Evolutionary conservation across 2,888 invertebrate species (phyloP), one percentile per base, ranked within the genome.

Genomic region (Platycheirus albimanus): DNA sequence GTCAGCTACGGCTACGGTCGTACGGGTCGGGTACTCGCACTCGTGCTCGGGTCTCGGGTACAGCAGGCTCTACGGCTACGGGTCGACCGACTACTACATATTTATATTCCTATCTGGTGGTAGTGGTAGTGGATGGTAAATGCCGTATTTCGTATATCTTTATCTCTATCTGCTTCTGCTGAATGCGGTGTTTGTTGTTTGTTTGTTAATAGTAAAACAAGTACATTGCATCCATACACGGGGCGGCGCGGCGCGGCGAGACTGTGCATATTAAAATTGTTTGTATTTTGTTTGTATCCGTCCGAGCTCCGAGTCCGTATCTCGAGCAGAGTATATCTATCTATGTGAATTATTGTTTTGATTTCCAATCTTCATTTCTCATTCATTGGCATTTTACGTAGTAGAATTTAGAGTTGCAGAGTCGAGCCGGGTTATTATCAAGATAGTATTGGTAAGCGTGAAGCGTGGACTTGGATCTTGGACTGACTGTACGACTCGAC

Each of bases 341-440:
- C 43, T 43, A 66, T 76, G 70, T 54, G 80, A 81, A 66, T 66
- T 76, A 81, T 81, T 81, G 81, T 81, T 77, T 77, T 81, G 81
- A 81, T 77, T 81, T 77, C 71, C 71, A 71, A 76, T 76, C 61
- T 72, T 81, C 71, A 63, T 72, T 77, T 45, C 81, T 81, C 81
- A 77, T 81, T 81, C 77, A 81, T 75, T 81, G 81, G 71, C 77
- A 77, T 81, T 81, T 81, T 81, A 76, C 77, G 77, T 63, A 77
- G 81, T 81, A 77, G 61, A 41, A 41, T 41, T 33, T 58, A 41
- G 41, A 41, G 41, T 41, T 15, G 13, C 11, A 13, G 11, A 58
- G 38, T 38, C 4, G 24, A 24, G 19, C 38, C 20, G 33, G 20
- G 41, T 2, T 54, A 15, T 24, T 15, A 8, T n/a, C n/a, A 36